phyloP scores from a whole-genome alignment of 53 echinoderm and acorn worm species.

The Henricia sp. region DNA sequence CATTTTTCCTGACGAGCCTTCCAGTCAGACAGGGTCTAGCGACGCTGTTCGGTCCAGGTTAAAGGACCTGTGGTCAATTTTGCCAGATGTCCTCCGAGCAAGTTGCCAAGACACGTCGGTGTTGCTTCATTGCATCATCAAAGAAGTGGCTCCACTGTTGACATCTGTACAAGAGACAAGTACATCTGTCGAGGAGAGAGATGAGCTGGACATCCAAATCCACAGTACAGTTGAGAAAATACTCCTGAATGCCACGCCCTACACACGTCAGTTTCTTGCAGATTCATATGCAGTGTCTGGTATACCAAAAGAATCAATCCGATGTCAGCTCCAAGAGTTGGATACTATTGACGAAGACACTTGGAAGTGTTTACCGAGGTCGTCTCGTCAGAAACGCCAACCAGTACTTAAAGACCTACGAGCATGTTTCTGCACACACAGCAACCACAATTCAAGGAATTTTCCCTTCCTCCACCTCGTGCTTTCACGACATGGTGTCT shows the following conservation, averaged over 20 bases:
- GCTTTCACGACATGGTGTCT: constrained; percentile 11
- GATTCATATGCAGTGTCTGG: not conserved
- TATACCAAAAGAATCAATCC: constrained; percentile 14
- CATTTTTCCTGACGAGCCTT: constrained; percentile 10
- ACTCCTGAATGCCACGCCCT: constrained; percentile 1
- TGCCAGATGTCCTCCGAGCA: constrained; percentile 26
- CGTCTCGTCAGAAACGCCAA: constrained; percentile 21
- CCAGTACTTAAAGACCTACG: constrained; percentile 26
- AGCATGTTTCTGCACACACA: constrained; percentile 34
- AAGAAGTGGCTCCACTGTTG: constrained; percentile 8
- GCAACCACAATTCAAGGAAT: constrained; percentile 19
- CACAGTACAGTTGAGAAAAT: constrained; percentile 22
- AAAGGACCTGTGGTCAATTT: constrained; percentile 21
- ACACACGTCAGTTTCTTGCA: constrained; percentile 14
- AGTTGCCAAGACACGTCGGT: constrained; percentile 32
- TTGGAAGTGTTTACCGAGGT: constrained; percentile 20
- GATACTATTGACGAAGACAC: not conserved
- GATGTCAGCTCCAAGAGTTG: constrained; percentile 8
- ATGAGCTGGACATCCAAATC: constrained; percentile 19
- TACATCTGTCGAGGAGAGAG: not conserved
- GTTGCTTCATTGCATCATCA: constrained; percentile 43
- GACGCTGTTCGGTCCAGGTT: constrained; percentile 4
- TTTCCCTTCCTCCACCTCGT: constrained; percentile 59
- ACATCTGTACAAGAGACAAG: constrained; percentile 5
- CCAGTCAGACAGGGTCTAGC: no score